Evolutionary conservation across 1,140 invertebrate genomes (phyloP).

Genomic region (Gerris buenoi): DNA sequence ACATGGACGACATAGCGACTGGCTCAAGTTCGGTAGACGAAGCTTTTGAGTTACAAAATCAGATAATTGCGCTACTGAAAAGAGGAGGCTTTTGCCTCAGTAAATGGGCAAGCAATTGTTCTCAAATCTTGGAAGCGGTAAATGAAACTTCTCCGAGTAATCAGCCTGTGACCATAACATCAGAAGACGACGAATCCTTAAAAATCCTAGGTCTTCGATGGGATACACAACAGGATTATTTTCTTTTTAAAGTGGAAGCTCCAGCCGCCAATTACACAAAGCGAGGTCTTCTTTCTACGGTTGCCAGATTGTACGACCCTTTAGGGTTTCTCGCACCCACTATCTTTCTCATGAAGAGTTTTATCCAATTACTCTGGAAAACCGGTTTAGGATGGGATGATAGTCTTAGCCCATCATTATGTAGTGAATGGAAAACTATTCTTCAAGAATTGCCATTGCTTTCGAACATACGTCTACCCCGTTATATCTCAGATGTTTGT

Average conservation of each 20-base stretch:
- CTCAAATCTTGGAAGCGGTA: background rate
- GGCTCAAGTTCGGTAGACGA: conserved; percentile 20
- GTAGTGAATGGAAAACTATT: background rate
- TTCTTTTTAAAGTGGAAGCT: background rate
- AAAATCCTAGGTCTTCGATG: conserved; percentile 4
- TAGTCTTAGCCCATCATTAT: background rate
- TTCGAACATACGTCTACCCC: conserved; percentile 18
- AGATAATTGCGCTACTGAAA: conserved; percentile 15
- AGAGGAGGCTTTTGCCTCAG: conserved; percentile 15
- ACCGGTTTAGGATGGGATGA: background rate
- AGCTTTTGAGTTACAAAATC: conserved; percentile 14
- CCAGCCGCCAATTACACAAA: background rate
- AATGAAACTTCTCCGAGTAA: background rate
- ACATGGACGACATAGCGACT: conserved; percentile 32
- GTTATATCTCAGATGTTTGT: conserved; percentile 23
- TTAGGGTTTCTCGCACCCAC: background rate
- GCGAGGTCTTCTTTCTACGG: background rate
- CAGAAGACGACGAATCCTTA: background rate
- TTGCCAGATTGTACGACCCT: conserved; percentile 2
- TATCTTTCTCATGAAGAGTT: background rate
- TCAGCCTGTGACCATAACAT: background rate
- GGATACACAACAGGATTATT: background rate
- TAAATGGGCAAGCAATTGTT: conserved; percentile 14
- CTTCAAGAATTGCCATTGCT: background rate
- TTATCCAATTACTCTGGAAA: background rate